phyloP scores from a whole-genome alignment of 1,140 invertebrate species.

The Polypedilum vanderplanki region DNA sequence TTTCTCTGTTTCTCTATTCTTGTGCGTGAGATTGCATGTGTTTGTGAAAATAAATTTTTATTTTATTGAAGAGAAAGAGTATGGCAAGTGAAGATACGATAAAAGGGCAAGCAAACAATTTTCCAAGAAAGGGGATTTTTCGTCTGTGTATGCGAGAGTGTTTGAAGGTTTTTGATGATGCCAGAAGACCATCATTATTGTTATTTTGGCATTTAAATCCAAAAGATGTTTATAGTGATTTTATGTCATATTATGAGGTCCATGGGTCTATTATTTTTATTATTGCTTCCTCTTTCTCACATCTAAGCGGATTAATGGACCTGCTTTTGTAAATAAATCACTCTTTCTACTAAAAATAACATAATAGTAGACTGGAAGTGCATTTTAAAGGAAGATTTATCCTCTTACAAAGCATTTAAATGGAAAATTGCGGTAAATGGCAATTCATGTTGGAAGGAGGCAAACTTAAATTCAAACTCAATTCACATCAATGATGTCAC shows the following conservation, averaged over 20 bases:
- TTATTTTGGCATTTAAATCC: neutral
- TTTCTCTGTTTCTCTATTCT: neutral
- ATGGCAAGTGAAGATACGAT: neutral
- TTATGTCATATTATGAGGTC: neutral
- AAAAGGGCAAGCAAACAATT: conserved; percentile 4
- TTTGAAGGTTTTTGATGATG: neutral
- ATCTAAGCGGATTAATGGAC: neutral
- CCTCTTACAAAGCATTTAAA: too few relatives aligned
- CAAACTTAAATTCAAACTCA: too few relatives aligned
- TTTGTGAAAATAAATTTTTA: neutral
- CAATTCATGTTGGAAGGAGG: too few relatives aligned
- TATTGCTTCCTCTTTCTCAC: neutral
- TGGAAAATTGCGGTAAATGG: too few relatives aligned
- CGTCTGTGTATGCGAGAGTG: too few relatives aligned
- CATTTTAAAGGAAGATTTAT: too few relatives aligned
- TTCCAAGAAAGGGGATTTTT: neutral
- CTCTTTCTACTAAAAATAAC: too few relatives aligned
- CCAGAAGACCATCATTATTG: neutral
- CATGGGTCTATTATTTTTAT: neutral
- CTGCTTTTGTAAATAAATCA: too few relatives aligned
- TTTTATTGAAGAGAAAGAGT: neutral
- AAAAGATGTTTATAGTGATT: neutral
- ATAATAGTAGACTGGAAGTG: too few relatives aligned
- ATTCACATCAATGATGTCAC: too few relatives aligned
- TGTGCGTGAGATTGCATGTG: too few relatives aligned